Evolutionary conservation across 2,888 invertebrate species (phyloP), one percentile per base, ranked within the genome.

Genomic region (Nephrotoma appendiculata): DNA sequence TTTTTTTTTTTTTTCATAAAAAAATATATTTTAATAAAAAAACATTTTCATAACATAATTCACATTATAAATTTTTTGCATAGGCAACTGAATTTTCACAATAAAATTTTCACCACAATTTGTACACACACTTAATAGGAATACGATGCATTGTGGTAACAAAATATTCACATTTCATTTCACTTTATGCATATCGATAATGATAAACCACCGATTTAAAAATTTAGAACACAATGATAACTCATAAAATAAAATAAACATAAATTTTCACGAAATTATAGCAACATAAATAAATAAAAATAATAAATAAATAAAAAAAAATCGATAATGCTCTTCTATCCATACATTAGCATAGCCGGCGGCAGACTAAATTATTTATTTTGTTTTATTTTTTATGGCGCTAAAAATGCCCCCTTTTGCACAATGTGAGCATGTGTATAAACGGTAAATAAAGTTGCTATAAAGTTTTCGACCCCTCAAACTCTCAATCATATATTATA

Each of bases 301-400:
- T 19, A 71, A 31, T 31, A 71, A 71, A 71, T 71, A 71, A 71
- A 71, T 71, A 71, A 71, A 57, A 57, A 57, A 57, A 57, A 71
- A 71, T 71, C 71, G 71, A 71, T 71, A 31, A 71, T n/a, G 42
- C 5, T 42, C 42, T 42, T 43, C 84, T 84, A 84, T 84, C 84
- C 84, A 43, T 42, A 42, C 84, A 84, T 43, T 84, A 84, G 43
- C 84, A 84, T 84, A 84, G 84, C 84, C 84, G 84, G 84, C 84
- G 84, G 84, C 84, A 84, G 84, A 84, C 84, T 84, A 84, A 42
- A 42, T 84, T 42, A 43, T 84, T 41, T 84, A 84, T 84, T 84
- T 84, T 43, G 12, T n/a, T 41, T 43, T 84, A n/a, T 15, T 43
- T 31, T 71, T 71, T 71, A 71, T 71, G 71, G 71, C 31, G 71